Conservation (phyloP, 2,113 vertebrate species). For the Sturnira hondurensis region DNA sequence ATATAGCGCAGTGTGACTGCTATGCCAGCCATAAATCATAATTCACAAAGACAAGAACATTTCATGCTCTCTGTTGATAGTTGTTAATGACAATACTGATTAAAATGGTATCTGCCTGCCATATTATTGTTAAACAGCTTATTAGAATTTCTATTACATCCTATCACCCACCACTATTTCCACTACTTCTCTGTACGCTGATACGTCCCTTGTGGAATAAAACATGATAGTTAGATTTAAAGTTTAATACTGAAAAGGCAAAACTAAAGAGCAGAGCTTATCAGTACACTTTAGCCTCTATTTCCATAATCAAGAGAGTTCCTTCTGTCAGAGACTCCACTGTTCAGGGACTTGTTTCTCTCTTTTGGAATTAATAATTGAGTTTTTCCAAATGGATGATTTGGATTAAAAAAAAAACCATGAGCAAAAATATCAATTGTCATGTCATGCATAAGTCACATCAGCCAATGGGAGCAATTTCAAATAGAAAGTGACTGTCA, state of each 20-base stretch:
- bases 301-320: constrained; percentile 41
- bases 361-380: constrained; percentile 6
- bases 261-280: not conserved
- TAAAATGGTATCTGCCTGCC: constrained; percentile 79
- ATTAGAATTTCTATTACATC: constrained; percentile 64
- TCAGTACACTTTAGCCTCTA: constrained; percentile 7
- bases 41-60: constrained; percentile 78
- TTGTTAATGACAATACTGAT: constrained; percentile 76
- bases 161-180: constrained; percentile 34
- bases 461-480: not conserved
- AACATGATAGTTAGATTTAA: constrained; percentile 39
- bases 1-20: constrained; percentile 80
- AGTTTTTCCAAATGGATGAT: constrained; percentile 16
- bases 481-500: not conserved
- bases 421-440: not conserved
- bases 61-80: constrained; percentile 77
- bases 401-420: not conserved
- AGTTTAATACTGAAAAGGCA: constrained; percentile 50
- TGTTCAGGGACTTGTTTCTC: not conserved
- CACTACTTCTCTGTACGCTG: constrained; percentile 28
- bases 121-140: constrained; percentile 70
- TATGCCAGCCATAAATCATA: constrained; percentile 81
- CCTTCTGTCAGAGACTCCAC: not conserved
- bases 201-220: constrained; percentile 38
- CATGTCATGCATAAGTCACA: constrained; percentile 23